Conservation (phyloP, 2,113 vertebrate species). For the Urocolius indicus region DNA sequence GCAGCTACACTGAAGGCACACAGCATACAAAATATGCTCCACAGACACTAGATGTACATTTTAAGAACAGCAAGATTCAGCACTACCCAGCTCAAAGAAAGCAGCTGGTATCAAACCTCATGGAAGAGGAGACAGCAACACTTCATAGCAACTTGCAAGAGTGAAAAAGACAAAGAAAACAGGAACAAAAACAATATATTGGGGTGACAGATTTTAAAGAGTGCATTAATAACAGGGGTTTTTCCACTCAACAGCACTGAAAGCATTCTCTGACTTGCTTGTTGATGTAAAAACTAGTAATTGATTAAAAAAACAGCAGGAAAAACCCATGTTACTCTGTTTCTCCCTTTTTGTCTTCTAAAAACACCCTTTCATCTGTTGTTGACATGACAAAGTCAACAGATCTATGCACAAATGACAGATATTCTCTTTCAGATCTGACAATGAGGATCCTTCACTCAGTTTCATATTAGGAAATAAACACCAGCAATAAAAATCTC, state of each 20-base stretch:
- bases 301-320: not conserved
- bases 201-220: not conserved
- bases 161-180: not conserved
- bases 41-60: accelerated
- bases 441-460: not conserved
- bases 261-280: not conserved
- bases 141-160: not conserved
- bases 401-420: accelerated
- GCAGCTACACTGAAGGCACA: not conserved
- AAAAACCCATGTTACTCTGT: not conserved
- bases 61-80: not conserved
- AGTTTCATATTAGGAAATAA: not conserved
- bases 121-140: accelerated
- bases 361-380: not conserved
- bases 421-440: not conserved
- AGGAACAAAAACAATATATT: not conserved
- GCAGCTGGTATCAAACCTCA: not conserved
- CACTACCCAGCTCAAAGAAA: not conserved
- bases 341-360: not conserved
- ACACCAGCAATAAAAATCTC: not conserved
- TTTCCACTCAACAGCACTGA: not conserved
- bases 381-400: not conserved
- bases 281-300: not conserved
- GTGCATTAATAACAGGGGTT: not conserved
- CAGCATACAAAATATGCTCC: not conserved